Conservation (phyloP, 1,140 invertebrate genomes). For the Zaprionus africanus region DNA sequence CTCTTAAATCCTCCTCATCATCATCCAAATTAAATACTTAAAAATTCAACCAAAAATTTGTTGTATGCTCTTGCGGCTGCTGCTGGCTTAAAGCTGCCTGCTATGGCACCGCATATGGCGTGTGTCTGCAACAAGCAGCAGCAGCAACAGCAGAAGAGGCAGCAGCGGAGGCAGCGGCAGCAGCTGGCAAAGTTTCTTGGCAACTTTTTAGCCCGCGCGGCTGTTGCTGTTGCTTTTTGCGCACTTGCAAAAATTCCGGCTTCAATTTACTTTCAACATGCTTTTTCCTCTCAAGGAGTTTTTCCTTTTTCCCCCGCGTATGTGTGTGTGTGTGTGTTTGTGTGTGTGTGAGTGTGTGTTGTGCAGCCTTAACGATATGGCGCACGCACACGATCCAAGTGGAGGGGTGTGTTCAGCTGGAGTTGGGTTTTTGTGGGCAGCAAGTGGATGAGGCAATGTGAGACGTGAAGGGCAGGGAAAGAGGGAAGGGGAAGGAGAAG, state of each 20-base stretch:
- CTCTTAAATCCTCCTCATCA: too few species aligned
- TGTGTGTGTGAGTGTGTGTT: conserved; percentile 31
- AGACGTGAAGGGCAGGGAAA: background rate
- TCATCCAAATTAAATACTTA: background rate
- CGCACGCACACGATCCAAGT: conserved; percentile 63
- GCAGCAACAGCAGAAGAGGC: conserved; percentile 37
- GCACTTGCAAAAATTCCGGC: conserved; percentile 71
- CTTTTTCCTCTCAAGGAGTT: conserved; percentile 67
- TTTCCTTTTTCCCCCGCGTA: conserved; percentile 42
- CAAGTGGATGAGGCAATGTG: background rate
- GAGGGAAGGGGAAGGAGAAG: background rate
- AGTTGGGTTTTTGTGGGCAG: background rate
- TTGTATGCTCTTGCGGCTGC: background rate
- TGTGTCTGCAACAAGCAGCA: conserved; percentile 20
- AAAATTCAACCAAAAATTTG: background rate
- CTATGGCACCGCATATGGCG: conserved; percentile 33
- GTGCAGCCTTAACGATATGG: conserved; percentile 67
- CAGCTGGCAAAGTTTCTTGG: conserved; percentile 68
- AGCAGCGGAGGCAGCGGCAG: conserved; percentile 57
- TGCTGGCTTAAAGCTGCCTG: conserved; percentile 56
- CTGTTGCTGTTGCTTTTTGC: conserved; percentile 58
- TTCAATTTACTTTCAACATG: conserved; percentile 82
- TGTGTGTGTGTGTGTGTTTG: too few species aligned
- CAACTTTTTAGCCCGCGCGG: conserved; percentile 58
- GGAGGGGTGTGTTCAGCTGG: conserved; percentile 14